Conservation (phyloP, 2,797 vertebrate species). For the Channa striata region DNA sequence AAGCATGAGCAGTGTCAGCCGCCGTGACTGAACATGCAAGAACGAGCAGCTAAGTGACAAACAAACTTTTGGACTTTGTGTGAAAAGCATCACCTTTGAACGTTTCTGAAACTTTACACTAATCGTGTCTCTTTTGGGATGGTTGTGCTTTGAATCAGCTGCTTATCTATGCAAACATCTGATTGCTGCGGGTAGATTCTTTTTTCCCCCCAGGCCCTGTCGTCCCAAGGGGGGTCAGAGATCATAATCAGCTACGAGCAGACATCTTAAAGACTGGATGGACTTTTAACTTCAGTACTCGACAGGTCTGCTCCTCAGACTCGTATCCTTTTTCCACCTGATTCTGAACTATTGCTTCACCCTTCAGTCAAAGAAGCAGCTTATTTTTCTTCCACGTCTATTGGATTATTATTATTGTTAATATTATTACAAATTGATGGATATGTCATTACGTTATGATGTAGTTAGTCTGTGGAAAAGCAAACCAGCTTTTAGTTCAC, state of each 20-base stretch:
- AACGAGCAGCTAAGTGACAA: neutral
- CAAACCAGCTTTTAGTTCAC: no score
- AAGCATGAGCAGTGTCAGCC: neutral
- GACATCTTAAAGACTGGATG: neutral
- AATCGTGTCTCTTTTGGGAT: neutral
- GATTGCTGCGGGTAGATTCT: conserved; percentile 12
- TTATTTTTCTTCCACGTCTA: no score
- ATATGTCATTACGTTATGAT: no score
- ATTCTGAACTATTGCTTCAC: no score
- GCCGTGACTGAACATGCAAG: neutral
- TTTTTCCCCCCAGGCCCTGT: neutral
- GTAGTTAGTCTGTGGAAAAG: no score
- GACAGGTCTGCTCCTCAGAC: no score
- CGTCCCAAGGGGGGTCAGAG: conserved; percentile 7
- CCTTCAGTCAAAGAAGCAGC: no score
- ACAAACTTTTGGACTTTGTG: neutral
- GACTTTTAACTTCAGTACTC: neutral
- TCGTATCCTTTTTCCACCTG: no score
- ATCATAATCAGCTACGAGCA: conserved; percentile 11
- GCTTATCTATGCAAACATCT: conserved; percentile 8
- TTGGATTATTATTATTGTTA: no score
- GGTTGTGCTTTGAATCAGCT: conserved; percentile 12
- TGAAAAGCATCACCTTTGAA: neutral
- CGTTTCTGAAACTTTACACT: neutral
- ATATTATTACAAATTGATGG: no score